Conservation (phyloP, 2,888 invertebrate species). For the Harpalus rufipes region DNA sequence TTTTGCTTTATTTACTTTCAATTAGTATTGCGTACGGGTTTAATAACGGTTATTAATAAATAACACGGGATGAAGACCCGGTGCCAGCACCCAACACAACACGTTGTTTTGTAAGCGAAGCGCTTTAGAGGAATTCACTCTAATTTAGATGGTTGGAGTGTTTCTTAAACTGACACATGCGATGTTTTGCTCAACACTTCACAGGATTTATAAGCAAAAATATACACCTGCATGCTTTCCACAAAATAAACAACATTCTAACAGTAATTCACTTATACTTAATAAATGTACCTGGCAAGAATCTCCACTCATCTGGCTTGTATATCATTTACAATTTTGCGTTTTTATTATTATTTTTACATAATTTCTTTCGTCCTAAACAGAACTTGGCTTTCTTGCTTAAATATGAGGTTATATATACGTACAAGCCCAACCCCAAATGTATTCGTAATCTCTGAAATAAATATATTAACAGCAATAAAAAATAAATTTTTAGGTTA, state of each 20-base stretch:
- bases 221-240: not conserved
- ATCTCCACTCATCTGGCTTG: not conserved
- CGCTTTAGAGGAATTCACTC: conserved; percentile 11
- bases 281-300: not conserved
- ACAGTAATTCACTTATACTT: not conserved
- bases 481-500: too few species aligned
- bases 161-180: conserved; percentile 8
- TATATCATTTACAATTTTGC: not conserved
- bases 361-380: too few species aligned
- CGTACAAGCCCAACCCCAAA: too few species aligned
- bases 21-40: conserved; percentile 64
- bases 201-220: conserved; percentile 1
- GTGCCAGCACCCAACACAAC: conserved; percentile 15
- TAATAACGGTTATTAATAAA: conserved; percentile 67
- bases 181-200: conserved; percentile 15
- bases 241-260: not conserved
- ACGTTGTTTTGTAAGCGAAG: conserved; percentile 50
- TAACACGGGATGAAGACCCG: conserved; percentile 51
- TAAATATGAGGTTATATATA: too few species aligned
- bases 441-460: too few species aligned
- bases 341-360: too few species aligned
- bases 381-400: too few species aligned
- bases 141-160: conserved; percentile 22
- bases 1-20: conserved; percentile 67
- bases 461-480: too few species aligned